Evolutionary conservation across 35 echinoderm and acorn worm genomes (phyloP), one percentile per base, ranked within the genome.

Genomic region (Patiria miniata): DNA sequence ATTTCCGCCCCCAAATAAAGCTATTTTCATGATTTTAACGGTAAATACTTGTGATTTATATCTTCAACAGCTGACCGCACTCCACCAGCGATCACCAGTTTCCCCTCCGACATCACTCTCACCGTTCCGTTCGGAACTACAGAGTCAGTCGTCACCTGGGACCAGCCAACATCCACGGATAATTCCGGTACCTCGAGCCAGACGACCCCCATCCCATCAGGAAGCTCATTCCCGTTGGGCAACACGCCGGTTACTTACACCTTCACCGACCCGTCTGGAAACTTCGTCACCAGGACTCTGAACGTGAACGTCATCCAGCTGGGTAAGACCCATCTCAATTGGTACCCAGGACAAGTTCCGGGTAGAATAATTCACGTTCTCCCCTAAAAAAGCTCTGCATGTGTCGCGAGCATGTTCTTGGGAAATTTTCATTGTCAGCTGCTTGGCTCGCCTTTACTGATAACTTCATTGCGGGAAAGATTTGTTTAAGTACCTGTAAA

Each of bases 81-180:
- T 77, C 80, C 80, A 82, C 80, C 80, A n/a, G 40, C 8, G 1
- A 42, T 82, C 29, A 51, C 12, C 10, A 33, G 0, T 32, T 82
- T 44, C 44, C 80, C 80, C 1, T 6, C 15, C 9, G 29, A 33
- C 40, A n/a, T 44, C 19, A 84, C 88, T 39, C 38, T 54, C 15
- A 61, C 42, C 37, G 81, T 82, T 37, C 81, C 88, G 5, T 69
- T 84, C 26, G 81, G 81, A 33, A 77, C 81, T 39, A 52, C 85
- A 22, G 58, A 32, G 14, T 44, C 79, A 1, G 17, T 76, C 6
- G 87, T 80, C 0, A 83, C 30, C 37, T 97, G 95, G 95, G 21
- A 0, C 0, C 87, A 89, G 68, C 95, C 95, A 28, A 83, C 90
- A 28, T 87, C 91, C 9, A 86, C 87, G 5, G 95, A 97, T 56